These are phyloP conservation scores for Furnarius figulus DNA, from an alignment of 2,113 vertebrate species.

Conservation along the genomic window DNA sequence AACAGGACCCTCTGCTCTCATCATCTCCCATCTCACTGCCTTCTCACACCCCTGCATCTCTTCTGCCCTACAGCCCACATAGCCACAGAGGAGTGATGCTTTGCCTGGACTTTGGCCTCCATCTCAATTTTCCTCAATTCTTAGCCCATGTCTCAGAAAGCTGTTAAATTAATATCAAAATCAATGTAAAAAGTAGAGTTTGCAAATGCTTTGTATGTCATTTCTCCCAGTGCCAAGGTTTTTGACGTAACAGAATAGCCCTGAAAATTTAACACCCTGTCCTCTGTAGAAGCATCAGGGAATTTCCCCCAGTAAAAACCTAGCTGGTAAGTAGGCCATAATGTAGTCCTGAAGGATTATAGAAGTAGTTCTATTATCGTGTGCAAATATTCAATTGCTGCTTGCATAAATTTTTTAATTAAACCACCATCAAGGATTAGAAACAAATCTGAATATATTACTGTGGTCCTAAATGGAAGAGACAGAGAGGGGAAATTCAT, in stretches of 20 bases:
- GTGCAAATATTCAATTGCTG: background rate
- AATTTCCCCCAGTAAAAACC: background rate
- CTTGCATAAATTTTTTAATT: background rate
- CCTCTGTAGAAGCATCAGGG: background rate
- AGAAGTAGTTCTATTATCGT: background rate
- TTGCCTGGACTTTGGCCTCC: background rate
- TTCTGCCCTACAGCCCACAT: fast-evolving
- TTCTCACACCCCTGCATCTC: background rate
- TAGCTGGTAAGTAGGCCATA: background rate
- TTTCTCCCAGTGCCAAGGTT: background rate
- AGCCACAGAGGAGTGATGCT: fast-evolving
- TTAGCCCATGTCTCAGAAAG: background rate
- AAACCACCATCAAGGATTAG: background rate
- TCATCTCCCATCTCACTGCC: fast-evolving
- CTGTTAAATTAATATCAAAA: background rate
- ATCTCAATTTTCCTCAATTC: background rate
- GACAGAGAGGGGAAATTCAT: background rate
- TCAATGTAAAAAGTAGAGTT: background rate
- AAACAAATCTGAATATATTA: background rate
- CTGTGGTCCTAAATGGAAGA: background rate
- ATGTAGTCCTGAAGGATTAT: background rate
- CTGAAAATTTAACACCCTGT: background rate
- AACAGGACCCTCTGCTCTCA: background rate
- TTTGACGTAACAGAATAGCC: background rate
- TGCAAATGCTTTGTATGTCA: background rate